A percentile compares a stretch with the other conserved stretches of the same genome.
Conservation (phyloP, 2,888 invertebrate species). For the Tipula lateralis region DNA sequence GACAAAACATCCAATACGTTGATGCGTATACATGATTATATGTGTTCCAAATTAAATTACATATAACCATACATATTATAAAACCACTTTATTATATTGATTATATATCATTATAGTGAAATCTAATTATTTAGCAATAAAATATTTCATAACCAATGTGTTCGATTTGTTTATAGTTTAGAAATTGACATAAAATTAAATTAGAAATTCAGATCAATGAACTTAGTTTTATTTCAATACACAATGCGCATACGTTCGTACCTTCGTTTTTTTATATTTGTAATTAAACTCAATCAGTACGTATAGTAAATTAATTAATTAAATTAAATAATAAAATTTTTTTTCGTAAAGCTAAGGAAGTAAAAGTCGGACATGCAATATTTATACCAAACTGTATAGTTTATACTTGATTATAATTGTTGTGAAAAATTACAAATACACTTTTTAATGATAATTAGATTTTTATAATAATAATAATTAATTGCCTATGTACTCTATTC, state of each 20-base stretch:
- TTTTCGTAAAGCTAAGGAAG: background rate
- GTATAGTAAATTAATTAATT: background rate
- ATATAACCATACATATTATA: background rate
- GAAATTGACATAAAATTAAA: background rate
- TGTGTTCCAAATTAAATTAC: background rate
- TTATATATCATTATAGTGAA: background rate
- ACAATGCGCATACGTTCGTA: background rate
- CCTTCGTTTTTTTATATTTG: background rate
- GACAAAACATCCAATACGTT: no score
- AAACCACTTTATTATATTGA: background rate
- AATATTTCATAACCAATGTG: background rate
- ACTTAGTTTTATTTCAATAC: background rate
- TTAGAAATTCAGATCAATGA: background rate
- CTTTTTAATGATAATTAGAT: background rate
- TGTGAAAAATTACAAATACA: background rate
- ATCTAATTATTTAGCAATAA: conserved; percentile 11
- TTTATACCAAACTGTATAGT: background rate
- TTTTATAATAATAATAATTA: background rate
- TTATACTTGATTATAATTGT: background rate
- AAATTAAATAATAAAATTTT: background rate
- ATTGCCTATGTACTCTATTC: background rate
- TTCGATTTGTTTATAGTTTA: background rate
- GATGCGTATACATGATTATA: background rate
- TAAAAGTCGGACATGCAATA: conserved; percentile 7
- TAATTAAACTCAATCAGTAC: conserved; percentile 1